Conservation (phyloP, 2,113 vertebrate species). For the Antechinus stuartii region DNA sequence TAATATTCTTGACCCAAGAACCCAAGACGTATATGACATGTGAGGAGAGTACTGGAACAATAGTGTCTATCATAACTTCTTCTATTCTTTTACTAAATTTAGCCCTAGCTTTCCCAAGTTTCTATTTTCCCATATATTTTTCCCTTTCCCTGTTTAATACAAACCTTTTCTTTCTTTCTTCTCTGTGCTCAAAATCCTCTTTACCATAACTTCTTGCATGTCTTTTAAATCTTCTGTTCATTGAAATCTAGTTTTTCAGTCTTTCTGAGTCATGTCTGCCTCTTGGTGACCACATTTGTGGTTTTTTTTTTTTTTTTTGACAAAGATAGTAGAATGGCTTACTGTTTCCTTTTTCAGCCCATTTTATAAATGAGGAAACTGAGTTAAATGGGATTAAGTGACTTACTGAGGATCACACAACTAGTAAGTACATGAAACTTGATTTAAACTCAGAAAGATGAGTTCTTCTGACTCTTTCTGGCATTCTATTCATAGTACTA, state of each 20-base stretch:
- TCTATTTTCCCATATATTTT: neutral
- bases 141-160: neutral
- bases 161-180: neutral
- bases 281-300: neutral
- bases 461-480: neutral
- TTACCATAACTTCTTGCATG: neutral
- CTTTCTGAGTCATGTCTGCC: neutral
- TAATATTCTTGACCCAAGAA: neutral
- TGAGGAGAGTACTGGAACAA: neutral
- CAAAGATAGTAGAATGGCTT: neutral
- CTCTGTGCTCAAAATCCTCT: neutral
- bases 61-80: neutral
- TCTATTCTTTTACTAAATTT: neutral
- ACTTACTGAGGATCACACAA: neutral
- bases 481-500: neutral
- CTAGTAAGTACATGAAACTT: neutral
- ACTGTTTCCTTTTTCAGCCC: neutral
- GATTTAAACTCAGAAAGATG: neutral
- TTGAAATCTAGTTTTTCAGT: neutral
- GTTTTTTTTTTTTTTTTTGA: neutral
- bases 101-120: neutral
- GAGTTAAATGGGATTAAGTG: neutral
- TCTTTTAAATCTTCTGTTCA: neutral
- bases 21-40: neutral
- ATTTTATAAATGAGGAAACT: neutral